These are phyloP conservation scores for Mustela lutreola DNA, from an alignment of 2,113 vertebrate species.

Conservation along the genomic window DNA sequence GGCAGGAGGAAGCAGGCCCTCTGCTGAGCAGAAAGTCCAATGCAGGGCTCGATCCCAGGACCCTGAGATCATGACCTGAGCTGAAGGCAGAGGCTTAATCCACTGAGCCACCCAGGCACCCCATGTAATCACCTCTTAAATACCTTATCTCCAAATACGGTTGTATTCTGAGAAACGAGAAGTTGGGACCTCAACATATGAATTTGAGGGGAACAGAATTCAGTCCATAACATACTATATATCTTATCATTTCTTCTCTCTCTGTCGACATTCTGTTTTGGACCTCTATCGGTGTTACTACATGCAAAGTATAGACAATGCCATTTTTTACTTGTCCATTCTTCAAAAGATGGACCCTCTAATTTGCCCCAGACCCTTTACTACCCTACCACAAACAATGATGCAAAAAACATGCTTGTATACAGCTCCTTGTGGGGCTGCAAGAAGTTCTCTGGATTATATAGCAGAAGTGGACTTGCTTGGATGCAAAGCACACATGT, in stretches of 20 bases:
- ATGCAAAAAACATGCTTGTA: neutral
- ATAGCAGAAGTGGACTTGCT: neutral
- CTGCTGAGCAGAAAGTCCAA: no score
- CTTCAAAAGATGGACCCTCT: neutral
- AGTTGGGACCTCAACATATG: neutral
- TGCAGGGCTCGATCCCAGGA: no score
- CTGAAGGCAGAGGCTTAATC: no score
- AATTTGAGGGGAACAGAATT: neutral
- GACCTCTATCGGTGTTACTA: neutral
- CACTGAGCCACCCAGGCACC: no score
- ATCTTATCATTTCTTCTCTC: neutral
- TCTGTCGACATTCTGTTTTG: neutral
- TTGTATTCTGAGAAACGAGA: neutral
- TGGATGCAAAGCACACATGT: neutral
- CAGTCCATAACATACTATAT: neutral
- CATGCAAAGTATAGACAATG: neutral
- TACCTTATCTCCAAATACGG: neutral
- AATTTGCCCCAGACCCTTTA: neutral
- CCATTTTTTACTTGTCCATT: neutral
- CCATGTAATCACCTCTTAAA: neutral
- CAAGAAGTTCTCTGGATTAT: neutral
- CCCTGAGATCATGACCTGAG: no score
- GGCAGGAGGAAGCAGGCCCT: no score
- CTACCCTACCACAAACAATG: neutral
- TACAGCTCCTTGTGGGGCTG: neutral